A percentile compares a stretch with the other conserved stretches of the same genome.
Evolutionary conservation across 2,888 invertebrate genomes (phyloP).

Genomic region (Danaus chrysippus): DNA sequence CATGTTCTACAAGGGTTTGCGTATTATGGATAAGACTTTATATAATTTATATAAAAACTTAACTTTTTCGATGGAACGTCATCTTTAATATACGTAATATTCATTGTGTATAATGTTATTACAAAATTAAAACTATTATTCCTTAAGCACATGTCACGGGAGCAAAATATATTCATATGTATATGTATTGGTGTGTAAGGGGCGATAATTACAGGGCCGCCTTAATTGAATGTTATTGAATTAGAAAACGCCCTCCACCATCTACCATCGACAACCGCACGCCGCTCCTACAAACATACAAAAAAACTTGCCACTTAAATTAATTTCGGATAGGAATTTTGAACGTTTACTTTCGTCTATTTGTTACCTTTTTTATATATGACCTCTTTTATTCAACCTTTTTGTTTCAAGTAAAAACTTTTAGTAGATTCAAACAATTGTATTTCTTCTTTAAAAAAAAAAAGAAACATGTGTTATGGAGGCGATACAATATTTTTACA

Average conservation of each 20-base stretch:
- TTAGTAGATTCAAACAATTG: too few relatives aligned
- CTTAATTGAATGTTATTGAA: slow-evolving; percentile 74
- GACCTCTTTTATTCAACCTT: too few relatives aligned
- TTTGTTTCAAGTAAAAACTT: too few relatives aligned
- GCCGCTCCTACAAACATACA: slow-evolving; percentile 16
- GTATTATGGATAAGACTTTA: background rate
- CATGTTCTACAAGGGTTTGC: slow-evolving; percentile 32
- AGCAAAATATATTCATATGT: background rate
- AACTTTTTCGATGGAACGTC: background rate
- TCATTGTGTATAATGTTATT: too few relatives aligned
- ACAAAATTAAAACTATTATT: too few relatives aligned
- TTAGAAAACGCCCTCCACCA: slow-evolving; percentile 49
- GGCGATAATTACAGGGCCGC: slow-evolving; percentile 54
- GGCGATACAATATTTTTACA: too few relatives aligned
- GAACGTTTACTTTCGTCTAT: slow-evolving; percentile 11
- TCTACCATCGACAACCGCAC: slow-evolving; percentile 14
- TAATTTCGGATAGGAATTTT: background rate
- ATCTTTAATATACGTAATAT: too few relatives aligned
- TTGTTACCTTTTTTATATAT: background rate
- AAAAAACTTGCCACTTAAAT: slow-evolving; percentile 7
- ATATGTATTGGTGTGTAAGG: slow-evolving; percentile 20
- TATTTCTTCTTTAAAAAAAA: too few relatives aligned
- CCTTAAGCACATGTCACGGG: too few relatives aligned
- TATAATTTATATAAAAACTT: background rate
- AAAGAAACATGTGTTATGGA: too few relatives aligned